phyloP scores from a whole-genome alignment of 2,113 vertebrate genomes.

The Dipodomys spectabilis region DNA sequence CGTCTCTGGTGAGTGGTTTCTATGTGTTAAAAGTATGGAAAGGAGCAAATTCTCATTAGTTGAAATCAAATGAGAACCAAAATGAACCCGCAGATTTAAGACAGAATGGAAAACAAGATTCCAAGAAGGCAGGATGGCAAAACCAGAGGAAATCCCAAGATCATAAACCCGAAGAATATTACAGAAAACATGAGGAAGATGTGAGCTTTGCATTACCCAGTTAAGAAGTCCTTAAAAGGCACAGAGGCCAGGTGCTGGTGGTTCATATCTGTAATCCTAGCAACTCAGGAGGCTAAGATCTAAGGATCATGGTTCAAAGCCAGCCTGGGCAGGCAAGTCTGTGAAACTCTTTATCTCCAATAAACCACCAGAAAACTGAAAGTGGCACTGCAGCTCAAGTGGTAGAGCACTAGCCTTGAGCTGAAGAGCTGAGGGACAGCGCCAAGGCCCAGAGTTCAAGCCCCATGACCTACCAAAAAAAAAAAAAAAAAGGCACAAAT shows the following conservation, averaged over 20 bases:
- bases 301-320: too few species aligned
- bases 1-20: not conserved
- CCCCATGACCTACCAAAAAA: too few species aligned
- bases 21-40: not conserved
- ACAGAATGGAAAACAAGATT: not conserved
- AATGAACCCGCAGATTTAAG: not conserved
- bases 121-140: not conserved
- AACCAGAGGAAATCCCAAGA: not conserved
- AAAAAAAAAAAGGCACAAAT: not conserved
- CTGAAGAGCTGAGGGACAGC: too few species aligned
- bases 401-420: too few species aligned
- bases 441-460: too few species aligned
- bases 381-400: too few species aligned
- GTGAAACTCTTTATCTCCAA: too few species aligned
- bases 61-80: constrained; percentile 28
- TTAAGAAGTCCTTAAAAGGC: not conserved
- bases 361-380: too few species aligned
- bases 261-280: too few species aligned
- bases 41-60: not conserved
- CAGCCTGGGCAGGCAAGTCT: too few species aligned
- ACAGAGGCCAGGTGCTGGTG: not conserved
- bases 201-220: not conserved
- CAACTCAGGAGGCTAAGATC: too few species aligned
- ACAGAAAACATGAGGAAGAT: not conserved
- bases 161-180: not conserved